Evolutionary conservation across 2,113 vertebrate genomes (phyloP).

Genomic region (Thymallus thymallus): DNA sequence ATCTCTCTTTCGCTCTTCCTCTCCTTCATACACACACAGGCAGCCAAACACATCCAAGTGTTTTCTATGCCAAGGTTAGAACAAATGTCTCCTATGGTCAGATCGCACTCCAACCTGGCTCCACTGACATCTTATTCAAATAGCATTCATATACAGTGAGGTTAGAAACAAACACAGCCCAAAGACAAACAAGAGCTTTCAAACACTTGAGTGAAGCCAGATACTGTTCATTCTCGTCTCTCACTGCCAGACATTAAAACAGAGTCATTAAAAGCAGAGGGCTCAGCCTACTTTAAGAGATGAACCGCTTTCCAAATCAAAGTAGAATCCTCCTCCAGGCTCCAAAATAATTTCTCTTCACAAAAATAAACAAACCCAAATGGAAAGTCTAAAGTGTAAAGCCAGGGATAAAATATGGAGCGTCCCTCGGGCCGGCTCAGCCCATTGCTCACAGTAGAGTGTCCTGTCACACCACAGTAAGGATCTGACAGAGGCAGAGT

Average conservation of each 20-base stretch:
- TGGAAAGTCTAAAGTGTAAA: constrained; percentile 11
- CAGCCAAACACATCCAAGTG: neutral
- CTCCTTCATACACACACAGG: neutral
- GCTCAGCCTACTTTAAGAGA: constrained; percentile 45
- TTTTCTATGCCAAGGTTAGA: neutral
- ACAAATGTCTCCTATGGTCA: too few species aligned
- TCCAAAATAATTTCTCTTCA: constrained; percentile 31
- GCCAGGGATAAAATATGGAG: constrained; percentile 47
- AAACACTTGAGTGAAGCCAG: neutral
- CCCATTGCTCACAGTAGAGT: constrained; percentile 55
- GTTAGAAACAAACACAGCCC: neutral
- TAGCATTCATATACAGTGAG: neutral
- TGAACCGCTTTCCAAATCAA: constrained; percentile 54
- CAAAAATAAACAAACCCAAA: constrained; percentile 49
- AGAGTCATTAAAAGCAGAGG: constrained; percentile 21
- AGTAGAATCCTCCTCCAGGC: constrained; percentile 28
- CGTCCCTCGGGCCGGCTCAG: constrained; percentile 39
- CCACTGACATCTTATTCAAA: neutral
- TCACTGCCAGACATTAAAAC: neutral
- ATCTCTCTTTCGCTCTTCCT: constrained; percentile 21
- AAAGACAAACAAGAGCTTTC: neutral
- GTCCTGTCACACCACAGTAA: constrained; percentile 51
- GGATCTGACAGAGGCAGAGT: constrained; percentile 53
- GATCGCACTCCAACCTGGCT: neutral
- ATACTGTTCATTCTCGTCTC: neutral